A percentile compares a stretch with the other conserved stretches of the same genome.
These are phyloP conservation scores for Entomobrya multifasciata DNA, from an alignment of 2,888 invertebrate genomes.

Conservation along the genomic window DNA sequence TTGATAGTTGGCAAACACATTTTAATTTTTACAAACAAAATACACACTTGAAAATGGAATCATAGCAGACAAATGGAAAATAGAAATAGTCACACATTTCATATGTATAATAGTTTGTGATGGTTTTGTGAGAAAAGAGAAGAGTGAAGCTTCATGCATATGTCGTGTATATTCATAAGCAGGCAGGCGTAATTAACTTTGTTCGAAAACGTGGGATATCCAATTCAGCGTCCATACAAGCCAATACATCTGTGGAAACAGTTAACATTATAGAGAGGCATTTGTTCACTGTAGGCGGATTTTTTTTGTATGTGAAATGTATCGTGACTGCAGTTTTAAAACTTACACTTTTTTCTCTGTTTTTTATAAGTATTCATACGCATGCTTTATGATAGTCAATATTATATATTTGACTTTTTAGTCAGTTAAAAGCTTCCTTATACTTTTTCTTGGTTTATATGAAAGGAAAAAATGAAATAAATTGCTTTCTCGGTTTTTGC, in stretches of 20 bases:
- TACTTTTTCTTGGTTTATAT: conserved; percentile 14
- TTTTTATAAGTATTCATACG: neutral
- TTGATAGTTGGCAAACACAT: conserved; percentile 20
- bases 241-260: conserved; percentile 11
- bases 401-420: neutral
- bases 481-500: conserved; percentile 46
- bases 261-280: conserved; percentile 6
- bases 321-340: conserved; percentile 59
- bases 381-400: neutral
- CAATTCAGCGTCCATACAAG: conserved; percentile 23
- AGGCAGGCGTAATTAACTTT: conserved; percentile 52
- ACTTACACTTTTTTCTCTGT: conserved; percentile 26
- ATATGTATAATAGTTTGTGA: neutral
- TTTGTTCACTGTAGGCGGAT: conserved; percentile 59
- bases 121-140: neutral
- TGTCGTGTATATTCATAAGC: neutral
- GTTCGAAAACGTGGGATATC: conserved; percentile 11
- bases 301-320: conserved; percentile 56
- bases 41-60: neutral
- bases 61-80: conserved; percentile 28
- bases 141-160: neutral
- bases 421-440: neutral
- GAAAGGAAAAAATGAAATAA: conserved; percentile 21
- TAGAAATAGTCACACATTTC: neutral
- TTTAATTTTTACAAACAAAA: conserved; percentile 30